Base-by-base conservation (phyloP, 2,888 invertebrate genomes). In the Lithophane leautieri region DNA sequence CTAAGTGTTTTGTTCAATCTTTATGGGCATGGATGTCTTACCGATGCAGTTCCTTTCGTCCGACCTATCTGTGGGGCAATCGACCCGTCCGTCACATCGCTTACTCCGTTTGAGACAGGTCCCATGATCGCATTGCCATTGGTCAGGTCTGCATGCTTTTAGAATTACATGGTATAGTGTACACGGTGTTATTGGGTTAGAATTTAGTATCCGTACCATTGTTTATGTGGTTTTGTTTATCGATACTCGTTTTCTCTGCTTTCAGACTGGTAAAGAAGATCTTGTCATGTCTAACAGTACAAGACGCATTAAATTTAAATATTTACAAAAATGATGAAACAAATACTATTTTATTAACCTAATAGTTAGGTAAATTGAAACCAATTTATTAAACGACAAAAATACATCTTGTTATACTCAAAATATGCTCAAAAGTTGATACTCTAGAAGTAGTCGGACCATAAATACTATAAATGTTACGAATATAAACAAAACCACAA, bases 51-150 rank as follows among this genome's bases (percentile, higher is more conserved):
- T 97, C 87, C 97, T 94, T 93, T 98, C 98, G 93, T 98, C 98
- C 76, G 97, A 97, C 87, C 97, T 97, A 94, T 98, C 98, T 60
- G 97, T 95, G 0, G 97, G 97, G 94, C 98, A 98, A 94, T 98
- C 98, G 89, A 97, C 96, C 79, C 97, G 96, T 82, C 97, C 97
- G 90, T 98, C 97, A 92, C 98, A 98, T 77, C 97, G 96, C 88
- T 97, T 95, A 85, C 93, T 95, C 86, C 95, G 95, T 86, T 96
- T 94, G 90, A 98, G 97, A 93, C 98, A 98, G 89, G 94, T 97
- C 78, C 98, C 98, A 90, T 97, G 97, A 90, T 97, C 97, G 94
- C 99, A 99, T 92, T 97, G 97, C 97, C 98, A 98, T 93, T 98
- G 97, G 90, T 97, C 97, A 85, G 97, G 94, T 89, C 97, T 94